Evolutionary conservation across 2,113 vertebrate species (phyloP), one percentile per base, ranked within the genome.

Genomic region (Solea senegalensis): DNA sequence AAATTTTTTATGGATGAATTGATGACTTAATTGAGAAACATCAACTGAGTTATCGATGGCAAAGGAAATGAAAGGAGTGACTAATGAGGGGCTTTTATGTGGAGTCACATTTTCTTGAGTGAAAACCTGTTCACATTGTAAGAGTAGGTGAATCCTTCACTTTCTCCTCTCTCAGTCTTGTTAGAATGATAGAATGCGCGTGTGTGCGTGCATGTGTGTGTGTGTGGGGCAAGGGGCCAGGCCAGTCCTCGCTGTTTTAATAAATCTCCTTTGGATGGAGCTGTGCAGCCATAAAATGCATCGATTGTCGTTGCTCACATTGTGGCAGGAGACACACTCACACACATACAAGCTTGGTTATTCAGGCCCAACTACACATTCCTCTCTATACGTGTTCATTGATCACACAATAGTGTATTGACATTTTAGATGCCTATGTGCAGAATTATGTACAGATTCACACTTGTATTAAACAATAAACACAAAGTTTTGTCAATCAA

Each of bases 191-290:
- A 80, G 90, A 89, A 15, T 50, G 49, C 16, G 49, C n/a, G 49
- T 51, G 49, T 54, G 48, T 74, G 59, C 43, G 61, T 68, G 49
- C 51, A 26, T 43, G 46, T 88, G 70, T 73, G 79, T 69, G 88
- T 91, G 82, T 67, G 78, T 79, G 88, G 76, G 80, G 59, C 72
- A 72, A 65, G 51, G 69, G 69, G 84, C 86, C 60, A 78, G 82
- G 60, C 80, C 82, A 85, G 88, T 90, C 89, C 83, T 78, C 75
- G 14, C 67, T 85, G 90, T 89, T 92, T 90, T 91, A 88, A 91
- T 93, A 91, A 93, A 93, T 94, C 91, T 90, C 1, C 86, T 72
- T 81, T 84, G 84, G 85, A 87, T 85, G 7, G 88, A 92, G 83
- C 89, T 50, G 87, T 61, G 75, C 72, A 88, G 85, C 92, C 64